Conservation (phyloP, 1,140 invertebrate species). For the Bactericera cockerelli region DNA sequence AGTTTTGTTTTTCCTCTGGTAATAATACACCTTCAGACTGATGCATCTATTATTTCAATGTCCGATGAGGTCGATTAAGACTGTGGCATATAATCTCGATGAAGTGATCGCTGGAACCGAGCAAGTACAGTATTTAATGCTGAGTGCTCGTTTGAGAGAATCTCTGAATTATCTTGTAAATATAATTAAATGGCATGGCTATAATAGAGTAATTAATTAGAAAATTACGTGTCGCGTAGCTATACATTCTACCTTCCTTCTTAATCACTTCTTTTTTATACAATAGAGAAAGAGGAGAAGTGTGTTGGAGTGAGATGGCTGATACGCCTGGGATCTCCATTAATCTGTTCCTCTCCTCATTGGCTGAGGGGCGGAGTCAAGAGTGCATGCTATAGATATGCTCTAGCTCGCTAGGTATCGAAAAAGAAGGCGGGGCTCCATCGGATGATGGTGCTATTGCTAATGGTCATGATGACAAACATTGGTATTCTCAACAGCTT, state of each 20-base stretch:
- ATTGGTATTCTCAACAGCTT: conserved; percentile 7
- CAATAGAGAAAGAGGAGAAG: background rate
- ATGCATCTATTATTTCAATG: too few species aligned
- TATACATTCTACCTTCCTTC: background rate
- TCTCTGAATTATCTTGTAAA: conserved; percentile 9
- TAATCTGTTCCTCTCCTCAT: background rate
- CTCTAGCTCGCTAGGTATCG: background rate
- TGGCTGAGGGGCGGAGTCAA: conserved; percentile 5
- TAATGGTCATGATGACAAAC: background rate
- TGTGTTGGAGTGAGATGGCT: background rate
- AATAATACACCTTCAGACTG: too few species aligned
- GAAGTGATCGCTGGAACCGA: too few species aligned
- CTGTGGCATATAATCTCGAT: too few species aligned
- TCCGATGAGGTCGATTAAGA: too few species aligned
- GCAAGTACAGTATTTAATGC: too few species aligned
- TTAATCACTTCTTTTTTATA: background rate
- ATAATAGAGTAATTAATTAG: conserved; percentile 6
- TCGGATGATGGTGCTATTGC: background rate
- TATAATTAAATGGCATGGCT: background rate
- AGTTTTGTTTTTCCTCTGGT: too few species aligned
- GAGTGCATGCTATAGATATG: background rate
- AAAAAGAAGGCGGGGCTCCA: background rate
- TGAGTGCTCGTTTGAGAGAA: too few species aligned
- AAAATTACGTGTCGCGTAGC: background rate
- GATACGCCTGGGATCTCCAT: background rate